These are phyloP conservation scores for Melieria crassipennis DNA, from an alignment of 2,888 invertebrate genomes.

Conservation along the genomic window DNA sequence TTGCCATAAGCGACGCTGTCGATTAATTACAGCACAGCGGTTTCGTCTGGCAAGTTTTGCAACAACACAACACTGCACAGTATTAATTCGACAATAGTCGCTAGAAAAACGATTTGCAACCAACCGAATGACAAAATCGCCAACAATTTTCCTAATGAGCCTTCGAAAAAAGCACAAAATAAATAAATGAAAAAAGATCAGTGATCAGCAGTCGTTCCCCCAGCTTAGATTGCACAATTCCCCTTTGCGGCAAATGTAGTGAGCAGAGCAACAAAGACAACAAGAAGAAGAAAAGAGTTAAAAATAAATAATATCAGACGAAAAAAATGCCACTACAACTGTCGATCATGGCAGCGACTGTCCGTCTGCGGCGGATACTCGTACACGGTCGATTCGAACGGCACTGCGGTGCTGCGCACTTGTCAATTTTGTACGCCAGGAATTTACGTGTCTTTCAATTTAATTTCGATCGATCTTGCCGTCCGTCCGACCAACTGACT, in stretches of 20 bases:
- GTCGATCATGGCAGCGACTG: conserved; percentile 38
- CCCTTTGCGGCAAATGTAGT: no score
- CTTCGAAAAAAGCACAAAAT: background rate
- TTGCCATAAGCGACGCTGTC: no score
- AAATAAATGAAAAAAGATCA: no score
- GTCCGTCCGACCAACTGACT: background rate
- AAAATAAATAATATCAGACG: conserved; percentile 9
- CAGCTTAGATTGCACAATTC: no score
- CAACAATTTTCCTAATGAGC: background rate
- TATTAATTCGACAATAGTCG: no score
- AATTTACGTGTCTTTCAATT: conserved; percentile 60
- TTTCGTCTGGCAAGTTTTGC: no score
- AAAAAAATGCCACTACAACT: conserved; percentile 35
- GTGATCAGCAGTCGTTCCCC: no score
- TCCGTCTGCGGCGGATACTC: conserved; percentile 23
- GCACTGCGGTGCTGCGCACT: conserved; percentile 55
- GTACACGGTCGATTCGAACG: conserved; percentile 24
- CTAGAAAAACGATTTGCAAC: no score
- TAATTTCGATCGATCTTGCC: conserved; percentile 61
- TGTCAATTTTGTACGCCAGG: conserved; percentile 57
- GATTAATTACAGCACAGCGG: no score
- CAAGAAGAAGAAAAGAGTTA: conserved; percentile 15
- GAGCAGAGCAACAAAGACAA: conserved; percentile 10
- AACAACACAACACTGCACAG: no score
- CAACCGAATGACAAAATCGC: no score